phyloP scores from a whole-genome alignment of 2,888 invertebrate species.

The Tetrapedia diversipes region DNA sequence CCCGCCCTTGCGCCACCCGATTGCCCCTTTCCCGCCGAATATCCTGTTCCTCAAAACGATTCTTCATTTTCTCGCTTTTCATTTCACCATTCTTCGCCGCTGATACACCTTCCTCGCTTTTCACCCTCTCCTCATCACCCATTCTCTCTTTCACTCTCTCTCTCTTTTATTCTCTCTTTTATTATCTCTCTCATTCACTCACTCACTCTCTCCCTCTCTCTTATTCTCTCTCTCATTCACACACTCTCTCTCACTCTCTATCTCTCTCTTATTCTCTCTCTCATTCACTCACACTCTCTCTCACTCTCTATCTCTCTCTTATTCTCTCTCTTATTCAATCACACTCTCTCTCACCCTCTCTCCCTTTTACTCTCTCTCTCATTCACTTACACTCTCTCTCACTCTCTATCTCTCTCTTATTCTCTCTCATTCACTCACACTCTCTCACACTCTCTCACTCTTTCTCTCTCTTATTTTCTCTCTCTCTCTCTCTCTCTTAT shows the following conservation, averaged over 20 bases:
- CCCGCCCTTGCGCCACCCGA: background rate
- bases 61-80: constrained; percentile 8
- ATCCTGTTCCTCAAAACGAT: background rate
- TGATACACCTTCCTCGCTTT: background rate
- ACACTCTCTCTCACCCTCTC: background rate
- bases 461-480: constrained; percentile 1
- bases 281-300: too few relatives aligned
- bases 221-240: background rate
- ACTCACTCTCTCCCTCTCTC: background rate
- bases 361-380: background rate
- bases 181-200: too few relatives aligned
- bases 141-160: too few relatives aligned
- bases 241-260: background rate
- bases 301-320: background rate
- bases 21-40: background rate
- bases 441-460: background rate
- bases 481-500: background rate
- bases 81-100: background rate
- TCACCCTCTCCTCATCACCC: constrained; percentile 3
- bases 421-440: background rate
- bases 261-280: background rate
- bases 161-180: background rate
- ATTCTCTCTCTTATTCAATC: too few relatives aligned
- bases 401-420: background rate
- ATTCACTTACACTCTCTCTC: background rate